phyloP scores from a whole-genome alignment of 1,140 invertebrate species.

The Brachionus manjavacas region DNA sequence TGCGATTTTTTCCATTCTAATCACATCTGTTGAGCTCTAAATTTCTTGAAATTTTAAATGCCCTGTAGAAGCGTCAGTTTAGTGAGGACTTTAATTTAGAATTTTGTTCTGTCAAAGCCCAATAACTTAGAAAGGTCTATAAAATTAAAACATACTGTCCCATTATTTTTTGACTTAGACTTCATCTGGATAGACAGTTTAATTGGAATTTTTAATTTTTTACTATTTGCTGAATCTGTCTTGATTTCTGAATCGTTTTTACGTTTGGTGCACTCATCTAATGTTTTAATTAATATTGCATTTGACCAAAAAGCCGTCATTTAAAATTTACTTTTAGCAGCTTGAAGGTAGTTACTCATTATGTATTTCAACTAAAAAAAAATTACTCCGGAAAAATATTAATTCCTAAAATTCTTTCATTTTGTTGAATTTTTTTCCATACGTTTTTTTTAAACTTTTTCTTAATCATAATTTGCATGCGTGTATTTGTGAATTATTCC shows the following conservation, averaged over 20 bases:
- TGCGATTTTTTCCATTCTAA: neutral
- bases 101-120: neutral
- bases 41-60: too few relatives aligned
- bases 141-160: constrained; percentile 27
- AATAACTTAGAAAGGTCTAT: neutral
- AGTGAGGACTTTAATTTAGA: neutral
- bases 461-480: neutral
- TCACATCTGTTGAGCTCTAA: neutral
- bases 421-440: neutral
- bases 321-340: neutral
- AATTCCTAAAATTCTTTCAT: neutral
- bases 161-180: neutral
- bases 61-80: too few relatives aligned
- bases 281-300: neutral
- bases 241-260: neutral
- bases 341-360: neutral
- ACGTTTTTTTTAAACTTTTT: neutral
- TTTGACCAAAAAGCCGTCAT: neutral
- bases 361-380: neutral
- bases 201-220: neutral
- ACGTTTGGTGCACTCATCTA: neutral
- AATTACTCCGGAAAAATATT: neutral
- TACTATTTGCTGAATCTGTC: neutral
- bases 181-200: neutral
- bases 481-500: neutral